A percentile compares a stretch with the other conserved stretches of the same genome.
phyloP scores from a whole-genome alignment of 2,797 vertebrate genomes.

The Balearica regulorum region DNA sequence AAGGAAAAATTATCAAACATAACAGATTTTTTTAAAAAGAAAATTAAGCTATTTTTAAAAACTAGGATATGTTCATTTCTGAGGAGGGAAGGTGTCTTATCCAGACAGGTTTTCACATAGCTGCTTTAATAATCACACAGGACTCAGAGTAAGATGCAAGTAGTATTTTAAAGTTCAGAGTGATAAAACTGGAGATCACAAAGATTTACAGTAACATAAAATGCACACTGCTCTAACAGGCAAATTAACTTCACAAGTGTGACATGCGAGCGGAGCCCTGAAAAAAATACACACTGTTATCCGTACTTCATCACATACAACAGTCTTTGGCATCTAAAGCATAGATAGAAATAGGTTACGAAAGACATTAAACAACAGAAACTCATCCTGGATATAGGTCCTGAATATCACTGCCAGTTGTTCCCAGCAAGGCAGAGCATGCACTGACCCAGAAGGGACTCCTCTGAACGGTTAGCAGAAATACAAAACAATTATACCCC shows the following conservation, averaged over 20 bases:
- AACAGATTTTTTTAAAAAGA: too few species aligned
- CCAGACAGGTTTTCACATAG: conserved; percentile 3
- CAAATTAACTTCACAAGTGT: conserved; percentile 39
- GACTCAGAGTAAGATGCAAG: neutral
- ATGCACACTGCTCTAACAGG: neutral
- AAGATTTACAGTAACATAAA: conserved; percentile 28
- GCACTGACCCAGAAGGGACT: conserved; percentile 18
- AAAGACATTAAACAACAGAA: conserved; percentile 1
- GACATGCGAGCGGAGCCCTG: neutral
- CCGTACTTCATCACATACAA: neutral
- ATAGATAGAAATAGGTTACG: neutral
- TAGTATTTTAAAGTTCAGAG: conserved; percentile 56
- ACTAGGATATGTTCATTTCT: neutral
- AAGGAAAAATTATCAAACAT: neutral
- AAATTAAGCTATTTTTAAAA: neutral
- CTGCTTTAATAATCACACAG: neutral
- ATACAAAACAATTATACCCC: conserved; percentile 41
- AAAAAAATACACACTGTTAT: neutral
- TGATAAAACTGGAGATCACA: neutral
- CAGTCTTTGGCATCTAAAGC: neutral
- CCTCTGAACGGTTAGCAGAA: conserved; percentile 19
- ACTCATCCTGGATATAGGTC: neutral
- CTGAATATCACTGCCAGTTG: neutral
- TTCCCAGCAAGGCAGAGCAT: neutral
- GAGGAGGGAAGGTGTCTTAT: neutral